phyloP scores from a whole-genome alignment of 2,888 invertebrate genomes.

The Tortricodes alternella region DNA sequence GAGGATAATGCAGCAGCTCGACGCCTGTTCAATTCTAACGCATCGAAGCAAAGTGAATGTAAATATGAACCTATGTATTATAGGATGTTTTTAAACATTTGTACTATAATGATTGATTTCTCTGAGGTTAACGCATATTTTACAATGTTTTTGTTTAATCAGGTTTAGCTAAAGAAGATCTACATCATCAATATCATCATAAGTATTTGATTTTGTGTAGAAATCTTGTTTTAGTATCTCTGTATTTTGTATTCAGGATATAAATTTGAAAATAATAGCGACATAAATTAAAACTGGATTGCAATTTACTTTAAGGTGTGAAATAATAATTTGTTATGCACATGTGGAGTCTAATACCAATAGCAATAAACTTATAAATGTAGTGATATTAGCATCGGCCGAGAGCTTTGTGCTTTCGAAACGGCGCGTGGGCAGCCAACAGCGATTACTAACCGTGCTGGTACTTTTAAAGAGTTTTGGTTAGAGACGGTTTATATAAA shows the following conservation, averaged over 20 bases:
- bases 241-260: not conserved
- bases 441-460: constrained; percentile 7
- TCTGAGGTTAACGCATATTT: not conserved
- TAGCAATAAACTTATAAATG: constrained; percentile 21
- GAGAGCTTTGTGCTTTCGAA: constrained; percentile 26
- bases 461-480: no score
- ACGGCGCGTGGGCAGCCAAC: constrained; percentile 17
- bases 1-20: not conserved
- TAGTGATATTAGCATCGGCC: not conserved
- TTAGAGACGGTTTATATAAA: constrained; percentile 18
- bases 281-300: not conserved
- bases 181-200: no score
- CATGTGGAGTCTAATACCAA: constrained; percentile 14
- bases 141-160: not conserved
- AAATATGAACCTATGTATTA: constrained; percentile 21
- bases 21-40: constrained; percentile 8
- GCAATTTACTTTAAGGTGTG: not conserved
- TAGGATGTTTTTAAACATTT: constrained; percentile 7
- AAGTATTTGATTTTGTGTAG: no score
- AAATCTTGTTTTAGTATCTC: no score
- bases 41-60: constrained; percentile 17
- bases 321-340: not conserved
- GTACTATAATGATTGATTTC: constrained; percentile 4
- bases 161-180: not conserved
- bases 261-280: not conserved